Base-by-base conservation (phyloP, 1,140 invertebrate species). In the Laupala kohalensis region DNA sequence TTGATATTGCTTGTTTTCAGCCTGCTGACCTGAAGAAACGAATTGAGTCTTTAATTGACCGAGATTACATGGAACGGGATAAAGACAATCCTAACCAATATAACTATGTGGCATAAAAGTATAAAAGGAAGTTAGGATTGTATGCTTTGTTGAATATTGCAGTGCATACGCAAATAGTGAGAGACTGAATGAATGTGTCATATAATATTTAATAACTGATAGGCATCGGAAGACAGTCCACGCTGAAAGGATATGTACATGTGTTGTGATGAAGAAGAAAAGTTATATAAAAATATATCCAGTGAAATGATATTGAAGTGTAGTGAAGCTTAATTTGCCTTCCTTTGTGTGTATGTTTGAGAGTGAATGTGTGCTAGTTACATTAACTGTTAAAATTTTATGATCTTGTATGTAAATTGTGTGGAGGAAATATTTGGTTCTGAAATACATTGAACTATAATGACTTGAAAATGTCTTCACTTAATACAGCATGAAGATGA, bases 41-140 rank as follows among this genome's bases (percentile, higher is more conserved):
- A 72, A 98, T 99, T 75, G 97, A 99, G 81, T 98, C 95, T 53
- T 84, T 99, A 19, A 99, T 99, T 78, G 97, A 99, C 79, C 86
- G 97, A 78, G 97, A 99, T 81, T 99, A 99, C 80, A 97, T 99
- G 93, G 94, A 97, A 80, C 86, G 97, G 71, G 97, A 99, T 81
- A 97, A 97, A 82, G 95, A 98, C 80, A 97, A 97, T 84, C 88
- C 95, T 72, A 98, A 98, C 83, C 91, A 95, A 80, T 99, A 99
- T 83, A 96, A 98, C 82, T 99, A 99, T 81, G 96, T 99, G 79
- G 96, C 97, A 77, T 99, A 93, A 69, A 19, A 28, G 15, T 66
- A 6, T n/a, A 19, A 53, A 53, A 2, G 9, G 37, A 53, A 53
- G 37, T 13, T 53, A 53, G 9, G 19, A 13, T 53, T 53, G 19